Percentiles rank a stretch among this genome's conserved stretches.
Conservation (phyloP, 2,888 invertebrate species). For the Amblyjoppa proteus region DNA sequence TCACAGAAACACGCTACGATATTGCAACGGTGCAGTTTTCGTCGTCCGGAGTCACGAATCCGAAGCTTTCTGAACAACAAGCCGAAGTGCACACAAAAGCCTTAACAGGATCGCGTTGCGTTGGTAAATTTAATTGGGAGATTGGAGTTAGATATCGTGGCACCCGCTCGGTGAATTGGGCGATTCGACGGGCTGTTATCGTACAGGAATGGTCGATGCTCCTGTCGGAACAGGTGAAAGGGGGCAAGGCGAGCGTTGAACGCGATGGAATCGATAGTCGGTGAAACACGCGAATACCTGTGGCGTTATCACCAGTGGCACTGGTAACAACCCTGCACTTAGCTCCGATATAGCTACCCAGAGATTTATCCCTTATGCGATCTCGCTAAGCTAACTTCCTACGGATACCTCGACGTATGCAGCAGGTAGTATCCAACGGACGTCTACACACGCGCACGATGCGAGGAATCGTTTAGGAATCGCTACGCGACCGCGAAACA, state of each 20-base stretch:
- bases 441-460: no score
- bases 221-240: conserved; percentile 20
- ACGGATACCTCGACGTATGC: background rate
- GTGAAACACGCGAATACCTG: conserved; percentile 67
- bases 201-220: conserved; percentile 9
- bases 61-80: conserved; percentile 21
- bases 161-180: conserved; percentile 7
- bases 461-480: background rate
- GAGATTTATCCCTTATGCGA: conserved; percentile 30
- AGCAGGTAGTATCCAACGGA: background rate
- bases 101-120: conserved; percentile 17
- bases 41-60: background rate
- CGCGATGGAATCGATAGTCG: conserved; percentile 55
- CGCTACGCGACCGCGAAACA: no score
- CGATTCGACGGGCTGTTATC: conserved; percentile 32
- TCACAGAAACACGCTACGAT: conserved; percentile 1
- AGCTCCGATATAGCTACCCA: conserved; percentile 1
- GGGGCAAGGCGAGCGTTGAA: conserved; percentile 33
- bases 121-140: conserved; percentile 39
- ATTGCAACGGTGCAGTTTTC: background rate
- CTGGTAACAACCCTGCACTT: conserved; percentile 31
- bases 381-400: conserved; percentile 1
- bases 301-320: conserved; percentile 47
- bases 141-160: conserved; percentile 38
- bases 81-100: conserved; percentile 14